Evolutionary conservation across 2,888 invertebrate genomes (phyloP).

Genomic region (Lithophane ornitopus): DNA sequence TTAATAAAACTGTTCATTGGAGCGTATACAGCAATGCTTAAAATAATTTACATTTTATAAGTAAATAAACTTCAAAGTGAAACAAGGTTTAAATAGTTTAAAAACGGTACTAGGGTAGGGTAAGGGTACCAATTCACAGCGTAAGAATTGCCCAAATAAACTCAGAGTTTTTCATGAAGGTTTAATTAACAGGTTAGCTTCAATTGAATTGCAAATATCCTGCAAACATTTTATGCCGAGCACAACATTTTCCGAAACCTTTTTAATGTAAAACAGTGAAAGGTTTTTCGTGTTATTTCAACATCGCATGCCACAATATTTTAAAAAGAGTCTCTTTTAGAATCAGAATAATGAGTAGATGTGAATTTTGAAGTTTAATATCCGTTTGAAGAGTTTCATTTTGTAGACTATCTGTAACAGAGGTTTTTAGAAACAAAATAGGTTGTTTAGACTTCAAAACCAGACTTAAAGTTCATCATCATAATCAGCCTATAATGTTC

Average conservation of each 20-base stretch:
- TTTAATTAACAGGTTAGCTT: neutral
- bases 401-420: neutral
- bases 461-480: neutral
- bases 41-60: neutral
- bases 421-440: neutral
- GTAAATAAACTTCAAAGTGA: neutral
- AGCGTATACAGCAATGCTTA: neutral
- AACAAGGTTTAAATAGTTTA: neutral
- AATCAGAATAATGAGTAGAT: neutral
- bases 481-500: too few species aligned
- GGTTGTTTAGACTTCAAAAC: neutral
- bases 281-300: slow-evolving; percentile 8
- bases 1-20: neutral
- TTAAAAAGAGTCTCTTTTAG: neutral
- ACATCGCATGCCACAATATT: neutral
- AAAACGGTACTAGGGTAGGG: neutral
- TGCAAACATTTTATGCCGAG: neutral
- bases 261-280: neutral
- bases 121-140: neutral
- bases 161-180: neutral
- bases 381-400: neutral
- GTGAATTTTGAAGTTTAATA: neutral
- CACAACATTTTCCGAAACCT: neutral
- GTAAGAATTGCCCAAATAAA: neutral
- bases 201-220: slow-evolving; percentile 6